phyloP scores from a whole-genome alignment of 2,113 vertebrate genomes.

The Gambusia holbrooki region DNA sequence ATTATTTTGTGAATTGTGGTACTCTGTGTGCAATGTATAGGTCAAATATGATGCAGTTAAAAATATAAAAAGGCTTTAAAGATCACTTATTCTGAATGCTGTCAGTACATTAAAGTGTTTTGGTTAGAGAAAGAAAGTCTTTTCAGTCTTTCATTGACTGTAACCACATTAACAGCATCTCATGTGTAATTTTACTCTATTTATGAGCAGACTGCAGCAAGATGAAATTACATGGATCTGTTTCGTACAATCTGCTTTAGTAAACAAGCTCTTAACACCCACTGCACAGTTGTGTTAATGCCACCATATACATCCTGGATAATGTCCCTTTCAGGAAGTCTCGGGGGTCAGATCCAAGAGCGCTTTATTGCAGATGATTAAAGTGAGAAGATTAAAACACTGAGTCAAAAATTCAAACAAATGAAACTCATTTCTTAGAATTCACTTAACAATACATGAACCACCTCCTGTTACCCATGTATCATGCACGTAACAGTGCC shows the following conservation, averaged over 20 bases:
- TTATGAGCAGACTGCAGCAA: conserved; percentile 44
- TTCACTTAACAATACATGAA: conserved; percentile 63
- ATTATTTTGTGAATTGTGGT: no score
- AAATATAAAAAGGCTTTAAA: background rate
- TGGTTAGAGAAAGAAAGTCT: conserved; percentile 9
- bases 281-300: conserved; percentile 19
- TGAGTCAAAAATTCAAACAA: conserved; percentile 13
- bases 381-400: conserved; percentile 49
- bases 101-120: conserved; percentile 8
- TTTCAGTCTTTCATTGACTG: conserved; percentile 7
- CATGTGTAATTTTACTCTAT: conserved; percentile 21
- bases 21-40: background rate
- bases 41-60: background rate
- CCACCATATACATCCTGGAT: conserved; percentile 15
- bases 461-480: conserved; percentile 38
- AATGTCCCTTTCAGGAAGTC: conserved; percentile 31
- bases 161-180: conserved; percentile 18
- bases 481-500: conserved; percentile 34
- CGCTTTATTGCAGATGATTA: conserved; percentile 44
- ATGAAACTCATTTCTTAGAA: conserved; percentile 64
- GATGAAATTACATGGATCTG: conserved; percentile 28
- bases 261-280: conserved; percentile 46
- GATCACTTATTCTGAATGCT: background rate
- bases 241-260: conserved; percentile 44
- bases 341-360: conserved; percentile 5